Conservation (phyloP, 1,140 invertebrate genomes). For the Cecropterus lyciades region DNA sequence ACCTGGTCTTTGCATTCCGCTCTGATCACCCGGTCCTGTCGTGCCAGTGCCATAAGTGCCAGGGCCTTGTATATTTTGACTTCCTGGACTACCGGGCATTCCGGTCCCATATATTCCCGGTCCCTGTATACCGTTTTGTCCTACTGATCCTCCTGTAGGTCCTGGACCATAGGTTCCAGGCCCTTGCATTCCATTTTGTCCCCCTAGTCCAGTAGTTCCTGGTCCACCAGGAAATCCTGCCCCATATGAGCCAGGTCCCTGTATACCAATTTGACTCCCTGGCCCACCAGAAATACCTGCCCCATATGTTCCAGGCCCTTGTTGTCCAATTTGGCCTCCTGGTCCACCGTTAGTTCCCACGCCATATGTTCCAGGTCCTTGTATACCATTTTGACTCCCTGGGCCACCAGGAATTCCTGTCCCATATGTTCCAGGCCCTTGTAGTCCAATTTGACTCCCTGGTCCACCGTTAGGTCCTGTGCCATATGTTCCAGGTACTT, state of each 20-base stretch:
- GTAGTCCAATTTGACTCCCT: conserved; percentile 12
- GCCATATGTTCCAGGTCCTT: conserved; percentile 17
- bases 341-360: conserved; percentile 17
- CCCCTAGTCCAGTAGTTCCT: too few relatives aligned
- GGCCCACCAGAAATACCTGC: conserved; percentile 3
- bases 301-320: conserved; percentile 14
- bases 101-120: conserved; percentile 31
- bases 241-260: conserved; percentile 16
- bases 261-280: conserved; percentile 22
- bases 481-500: neutral
- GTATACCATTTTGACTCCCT: conserved; percentile 22
- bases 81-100: conserved; percentile 9
- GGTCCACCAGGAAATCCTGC: conserved; percentile 13
- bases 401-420: conserved; percentile 3
- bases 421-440: conserved; percentile 3
- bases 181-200: conserved; percentile 24
- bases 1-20: neutral
- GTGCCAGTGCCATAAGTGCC: conserved; percentile 8
- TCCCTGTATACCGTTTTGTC: conserved; percentile 21
- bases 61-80: conserved; percentile 14
- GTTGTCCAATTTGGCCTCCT: conserved; percentile 31
- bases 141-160: conserved; percentile 7
- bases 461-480: neutral
- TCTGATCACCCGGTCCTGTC: neutral
- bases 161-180: conserved; percentile 14